A percentile compares a stretch with the other conserved stretches of the same genome.
These are phyloP conservation scores for Philopotamus ludificatus DNA, from an alignment of 1,140 invertebrate genomes.

Conservation along the genomic window DNA sequence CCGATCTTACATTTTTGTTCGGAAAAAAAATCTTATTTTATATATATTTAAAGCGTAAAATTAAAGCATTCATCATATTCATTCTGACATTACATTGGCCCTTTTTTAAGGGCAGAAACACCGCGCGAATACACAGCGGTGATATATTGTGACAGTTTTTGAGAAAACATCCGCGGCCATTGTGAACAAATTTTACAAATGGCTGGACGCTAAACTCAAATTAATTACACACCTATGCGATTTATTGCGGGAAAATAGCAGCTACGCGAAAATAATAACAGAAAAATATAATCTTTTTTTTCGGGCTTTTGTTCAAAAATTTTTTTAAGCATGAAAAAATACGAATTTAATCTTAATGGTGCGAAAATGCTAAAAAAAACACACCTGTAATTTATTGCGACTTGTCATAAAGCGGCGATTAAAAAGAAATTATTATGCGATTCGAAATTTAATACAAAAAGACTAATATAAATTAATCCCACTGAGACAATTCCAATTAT, in stretches of 20 bases:
- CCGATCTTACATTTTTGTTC: neutral
- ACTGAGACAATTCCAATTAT: too few species aligned
- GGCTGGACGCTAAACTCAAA: conserved; percentile 27
- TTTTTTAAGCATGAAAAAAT: too few species aligned
- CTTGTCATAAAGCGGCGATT: too few species aligned
- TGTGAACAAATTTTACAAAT: conserved; percentile 33
- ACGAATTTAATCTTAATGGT: too few species aligned
- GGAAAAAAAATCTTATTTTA: neutral
- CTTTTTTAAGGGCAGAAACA: conserved; percentile 13
- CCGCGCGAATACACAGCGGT: conserved; percentile 2
- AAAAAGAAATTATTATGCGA: too few species aligned
- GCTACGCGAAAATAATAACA: too few species aligned
- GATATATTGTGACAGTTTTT: conserved; percentile 22
- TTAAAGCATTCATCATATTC: conserved; percentile 38
- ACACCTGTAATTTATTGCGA: too few species aligned
- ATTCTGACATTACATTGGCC: conserved; percentile 16
- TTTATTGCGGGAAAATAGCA: conserved; percentile 3
- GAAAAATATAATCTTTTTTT: too few species aligned
- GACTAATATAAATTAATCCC: too few species aligned
- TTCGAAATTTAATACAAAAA: too few species aligned
- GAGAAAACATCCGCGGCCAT: conserved; percentile 20
- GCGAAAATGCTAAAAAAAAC: too few species aligned
- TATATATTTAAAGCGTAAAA: conserved; percentile 33
- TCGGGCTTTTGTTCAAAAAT: too few species aligned
- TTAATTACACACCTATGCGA: conserved; percentile 27